Evolutionary conservation across 2,888 invertebrate species (phyloP).

Genomic region (Syrista parreyssii): DNA sequence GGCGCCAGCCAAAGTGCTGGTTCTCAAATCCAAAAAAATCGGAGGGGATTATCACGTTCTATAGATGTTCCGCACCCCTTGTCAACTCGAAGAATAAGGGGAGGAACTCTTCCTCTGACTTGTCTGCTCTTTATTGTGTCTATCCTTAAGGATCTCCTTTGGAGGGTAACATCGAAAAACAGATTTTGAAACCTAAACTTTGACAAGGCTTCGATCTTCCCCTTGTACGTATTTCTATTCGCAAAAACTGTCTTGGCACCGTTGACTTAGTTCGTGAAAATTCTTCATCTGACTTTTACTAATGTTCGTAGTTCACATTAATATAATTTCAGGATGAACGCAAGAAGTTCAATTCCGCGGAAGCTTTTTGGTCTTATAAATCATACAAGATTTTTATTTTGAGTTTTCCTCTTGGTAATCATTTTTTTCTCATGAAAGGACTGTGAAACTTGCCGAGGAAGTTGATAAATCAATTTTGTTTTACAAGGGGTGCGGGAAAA

Average conservation of each 20-base stretch:
- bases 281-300: not conserved
- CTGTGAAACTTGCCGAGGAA: not conserved
- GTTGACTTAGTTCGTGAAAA: not conserved
- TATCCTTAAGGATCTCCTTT: not conserved
- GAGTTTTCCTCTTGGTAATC: not conserved
- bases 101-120: not conserved
- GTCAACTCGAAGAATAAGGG: not conserved
- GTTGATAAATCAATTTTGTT: not conserved
- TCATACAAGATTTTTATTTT: not conserved
- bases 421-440: not conserved
- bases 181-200: not conserved
- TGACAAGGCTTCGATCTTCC: not conserved
- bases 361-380: not conserved
- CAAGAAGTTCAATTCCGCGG: not conserved
- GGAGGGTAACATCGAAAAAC: not conserved
- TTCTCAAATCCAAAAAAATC: slow-evolving; percentile 19
- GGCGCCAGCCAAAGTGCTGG: slow-evolving; percentile 28
- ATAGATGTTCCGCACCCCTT: not conserved
- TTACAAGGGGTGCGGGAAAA: not conserved
- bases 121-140: not conserved
- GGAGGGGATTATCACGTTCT: not conserved
- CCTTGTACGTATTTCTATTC: not conserved
- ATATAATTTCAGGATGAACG: not conserved
- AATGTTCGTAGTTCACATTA: not conserved
- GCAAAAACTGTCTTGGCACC: not conserved